Evolutionary conservation across 2,888 invertebrate genomes (phyloP), one percentile per base, ranked within the genome.

Genomic region (Polyommatus iphigenia): DNA sequence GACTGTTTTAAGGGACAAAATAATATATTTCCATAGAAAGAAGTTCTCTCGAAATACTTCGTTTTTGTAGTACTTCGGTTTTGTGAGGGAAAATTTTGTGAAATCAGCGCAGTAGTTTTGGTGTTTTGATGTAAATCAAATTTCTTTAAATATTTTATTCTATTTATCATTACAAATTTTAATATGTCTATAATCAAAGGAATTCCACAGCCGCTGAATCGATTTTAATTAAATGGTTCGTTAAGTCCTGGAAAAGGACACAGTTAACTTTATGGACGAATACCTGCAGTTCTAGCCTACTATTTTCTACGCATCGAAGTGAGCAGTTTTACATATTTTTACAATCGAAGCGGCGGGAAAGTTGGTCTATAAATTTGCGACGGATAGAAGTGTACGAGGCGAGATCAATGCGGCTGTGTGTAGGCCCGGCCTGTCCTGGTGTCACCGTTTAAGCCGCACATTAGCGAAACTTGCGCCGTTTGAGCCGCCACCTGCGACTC

Each of bases 381-480:
- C 6, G 73, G 73, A 13, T 73, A 2, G 73, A 50, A 73, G 46
- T 46, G 46, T 73, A 72, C n/a, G 72, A 81, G 80, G 79, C 81
- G 81, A 81, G 82, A 82, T 81, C 82, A 80, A 82, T 78, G 78
- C 80, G 71, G 79, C 73, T 80, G 79, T 78, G 78, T 79, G 80
- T 80, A 80, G 80, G 81, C 78, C 71, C 78, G 80, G 80, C 80
- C 78, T 80, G 81, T 85, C 85, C 85, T 84, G 89, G 85, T 91
- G 91, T 91, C 92, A 92, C 91, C 89, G 89, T 92, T 92, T 92
- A 93, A 91, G 91, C 92, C 91, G 87, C 89, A 92, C 91, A 93
- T 93, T 93, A 92, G 90, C 84, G 87, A 90, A 93, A 92, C 91
- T 93, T 93, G 90, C 87, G 88, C 90, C 89, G 91, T 91, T 91